Evolutionary conservation across 2,113 vertebrate species (phyloP), one percentile per base, ranked within the genome.

Genomic region (Equus quagga): DNA sequence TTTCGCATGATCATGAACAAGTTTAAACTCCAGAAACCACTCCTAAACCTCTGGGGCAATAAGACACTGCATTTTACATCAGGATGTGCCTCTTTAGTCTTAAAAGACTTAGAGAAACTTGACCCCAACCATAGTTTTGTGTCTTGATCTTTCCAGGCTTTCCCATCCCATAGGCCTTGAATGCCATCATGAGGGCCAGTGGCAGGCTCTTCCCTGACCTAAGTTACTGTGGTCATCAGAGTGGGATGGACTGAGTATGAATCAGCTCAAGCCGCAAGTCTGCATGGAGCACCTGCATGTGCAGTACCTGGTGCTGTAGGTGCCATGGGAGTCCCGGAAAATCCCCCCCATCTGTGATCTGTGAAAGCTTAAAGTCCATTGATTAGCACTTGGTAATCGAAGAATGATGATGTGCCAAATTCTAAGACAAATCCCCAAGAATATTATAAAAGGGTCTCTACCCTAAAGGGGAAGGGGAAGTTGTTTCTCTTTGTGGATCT

Each of bases 21-120:
- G 51, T 82, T 86, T 60, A 76, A 89, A 81, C 79, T 84, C 41
- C 54, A 65, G 70, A 94, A 95, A 64, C 18, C 10, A 70, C 78
- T 92, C 56, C 49, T 79, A 11, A 82, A 44, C 31, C 80, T 54
- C 72, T 62, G 86, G 28, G 33, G 21, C 67, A 36, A 3, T 70
- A 54, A 89, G 44, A 76, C 41, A 26, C 33, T n/a, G 44, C 14
- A 33, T 72, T 80, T 87, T 70, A 23, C 23, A 85, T 46, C 60
- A 58, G 12, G 33, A 8, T 6, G 0, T 41, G 2, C 56, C 33
- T 82, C 67, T 89, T 79, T 58, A n/a, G 56, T 89, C n/a, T 10
- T 60, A 70, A 95, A 80, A 83, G 28, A 41, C 41, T 18, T 62
- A 62, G 67, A 51, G 12, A 89, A 31, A 56, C 24, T 64, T 72